These are phyloP conservation scores for Orchestes rusci DNA, from an alignment of 2,888 invertebrate genomes.

Conservation along the genomic window DNA sequence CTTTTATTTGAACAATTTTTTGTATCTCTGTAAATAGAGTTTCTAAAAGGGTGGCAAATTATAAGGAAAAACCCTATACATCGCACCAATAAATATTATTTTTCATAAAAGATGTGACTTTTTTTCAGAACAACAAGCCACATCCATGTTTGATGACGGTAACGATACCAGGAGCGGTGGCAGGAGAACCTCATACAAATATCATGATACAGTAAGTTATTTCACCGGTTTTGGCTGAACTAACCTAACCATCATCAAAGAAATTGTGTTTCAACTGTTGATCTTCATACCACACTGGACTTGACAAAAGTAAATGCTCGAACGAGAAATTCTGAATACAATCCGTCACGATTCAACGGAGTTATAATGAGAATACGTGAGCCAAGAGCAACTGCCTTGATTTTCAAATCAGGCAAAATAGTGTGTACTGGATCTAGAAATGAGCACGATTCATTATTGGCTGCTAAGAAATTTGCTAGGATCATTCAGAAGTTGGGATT, in stretches of 20 bases:
- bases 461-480: constrained; percentile 72
- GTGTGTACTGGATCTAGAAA: constrained; percentile 75
- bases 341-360: constrained; percentile 74
- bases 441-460: constrained; percentile 69
- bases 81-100: too few relatives aligned
- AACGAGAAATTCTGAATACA: constrained; percentile 77
- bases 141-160: constrained; percentile 34
- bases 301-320: constrained; percentile 68
- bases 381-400: constrained; percentile 66
- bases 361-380: constrained; percentile 77
- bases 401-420: constrained; percentile 75
- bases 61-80: too few relatives aligned
- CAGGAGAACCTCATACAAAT: constrained; percentile 50
- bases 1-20: too few relatives aligned
- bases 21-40: too few relatives aligned
- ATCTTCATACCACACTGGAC: constrained; percentile 64
- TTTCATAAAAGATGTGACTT: too few relatives aligned
- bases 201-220: constrained; percentile 43
- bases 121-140: constrained; percentile 20
- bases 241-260: constrained; percentile 4
- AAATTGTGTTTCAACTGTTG: constrained; percentile 76
- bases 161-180: constrained; percentile 36
- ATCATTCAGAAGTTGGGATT: constrained; percentile 78
- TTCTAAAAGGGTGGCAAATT: too few relatives aligned
- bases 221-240: neutral